These are phyloP conservation scores for Limnephilus lunatus DNA, from an alignment of 2,888 invertebrate genomes.

Conservation along the genomic window DNA sequence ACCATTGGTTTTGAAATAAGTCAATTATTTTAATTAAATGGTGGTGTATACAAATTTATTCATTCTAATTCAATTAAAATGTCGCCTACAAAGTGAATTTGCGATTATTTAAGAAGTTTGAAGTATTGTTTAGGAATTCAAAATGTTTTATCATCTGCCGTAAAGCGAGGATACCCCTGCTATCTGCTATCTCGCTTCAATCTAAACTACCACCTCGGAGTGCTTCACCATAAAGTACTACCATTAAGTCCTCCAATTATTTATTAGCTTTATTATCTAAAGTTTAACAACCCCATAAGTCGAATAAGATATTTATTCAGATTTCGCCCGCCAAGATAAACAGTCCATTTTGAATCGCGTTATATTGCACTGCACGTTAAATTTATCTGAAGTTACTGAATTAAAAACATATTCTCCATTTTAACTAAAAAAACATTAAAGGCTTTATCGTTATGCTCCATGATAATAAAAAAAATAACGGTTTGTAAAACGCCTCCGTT, in stretches of 20 bases:
- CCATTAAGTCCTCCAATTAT: slow-evolving; percentile 23
- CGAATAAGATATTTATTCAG: neutral
- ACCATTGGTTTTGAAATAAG: no score
- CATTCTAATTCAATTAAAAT: no score
- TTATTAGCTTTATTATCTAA: slow-evolving; percentile 19
- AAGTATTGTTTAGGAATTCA: neutral
- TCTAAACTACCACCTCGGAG: slow-evolving; percentile 17
- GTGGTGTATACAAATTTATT: no score
- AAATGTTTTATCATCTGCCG: neutral
- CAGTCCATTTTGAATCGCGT: neutral
- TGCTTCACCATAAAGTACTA: slow-evolving; percentile 29
- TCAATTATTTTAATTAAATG: no score
- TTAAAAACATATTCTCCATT: no score
- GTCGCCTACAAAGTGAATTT: no score
- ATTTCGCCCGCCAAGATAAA: neutral
- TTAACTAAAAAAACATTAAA: no score
- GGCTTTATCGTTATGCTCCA: no score
- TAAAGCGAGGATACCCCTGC: neutral
- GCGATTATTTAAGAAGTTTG: neutral
- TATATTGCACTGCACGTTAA: neutral
- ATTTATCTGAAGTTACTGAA: no score
- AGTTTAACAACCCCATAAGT: slow-evolving; percentile 3
- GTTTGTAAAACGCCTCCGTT: no score
- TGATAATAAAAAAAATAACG: no score
- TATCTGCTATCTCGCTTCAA: slow-evolving; percentile 8